Evolutionary conservation across 2,888 invertebrate genomes (phyloP).

Genomic region (Dolichopus griseipennis): DNA sequence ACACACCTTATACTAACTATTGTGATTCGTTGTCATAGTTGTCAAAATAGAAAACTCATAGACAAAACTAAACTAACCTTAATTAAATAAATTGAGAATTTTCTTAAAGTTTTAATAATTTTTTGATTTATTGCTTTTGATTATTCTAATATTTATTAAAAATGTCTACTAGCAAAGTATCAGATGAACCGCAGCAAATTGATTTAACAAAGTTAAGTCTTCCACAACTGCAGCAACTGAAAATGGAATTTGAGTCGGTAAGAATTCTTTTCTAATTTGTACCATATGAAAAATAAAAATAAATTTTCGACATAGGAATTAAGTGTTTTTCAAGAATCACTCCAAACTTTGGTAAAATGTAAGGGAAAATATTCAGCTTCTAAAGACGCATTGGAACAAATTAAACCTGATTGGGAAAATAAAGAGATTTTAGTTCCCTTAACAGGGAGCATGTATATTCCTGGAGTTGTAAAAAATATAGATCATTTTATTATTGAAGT

Average conservation of each 20-base stretch:
- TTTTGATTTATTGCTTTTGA: too few relatives aligned
- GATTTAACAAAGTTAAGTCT: slow-evolving; percentile 72
- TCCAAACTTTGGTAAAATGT: slow-evolving; percentile 80
- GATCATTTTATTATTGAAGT: slow-evolving; percentile 88
- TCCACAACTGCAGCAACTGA: slow-evolving; percentile 72
- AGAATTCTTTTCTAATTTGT: slow-evolving; percentile 22
- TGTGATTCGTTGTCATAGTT: too few relatives aligned
- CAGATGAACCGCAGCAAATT: slow-evolving; percentile 61
- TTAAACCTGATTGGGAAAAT: slow-evolving; percentile 66
- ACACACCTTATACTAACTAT: too few relatives aligned
- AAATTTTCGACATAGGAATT: slow-evolving; percentile 57
- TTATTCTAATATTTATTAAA: slow-evolving; percentile 2
- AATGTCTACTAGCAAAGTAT: slow-evolving; percentile 45
- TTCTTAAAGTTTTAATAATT: too few relatives aligned
- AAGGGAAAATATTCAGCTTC: slow-evolving; percentile 86
- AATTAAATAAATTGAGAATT: too few relatives aligned
- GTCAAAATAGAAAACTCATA: too few relatives aligned
- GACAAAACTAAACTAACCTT: too few relatives aligned
- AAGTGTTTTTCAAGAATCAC: slow-evolving; percentile 78
- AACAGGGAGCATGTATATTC: slow-evolving; percentile 96
- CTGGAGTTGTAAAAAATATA: slow-evolving; percentile 75
- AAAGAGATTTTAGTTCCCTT: slow-evolving; percentile 86
- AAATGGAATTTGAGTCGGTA: slow-evolving; percentile 81
- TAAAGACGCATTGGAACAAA: slow-evolving; percentile 71
- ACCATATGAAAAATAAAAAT: too few relatives aligned